Base-by-base conservation (phyloP, 2,888 invertebrate species). In the Gandaritis pyraliata region DNA sequence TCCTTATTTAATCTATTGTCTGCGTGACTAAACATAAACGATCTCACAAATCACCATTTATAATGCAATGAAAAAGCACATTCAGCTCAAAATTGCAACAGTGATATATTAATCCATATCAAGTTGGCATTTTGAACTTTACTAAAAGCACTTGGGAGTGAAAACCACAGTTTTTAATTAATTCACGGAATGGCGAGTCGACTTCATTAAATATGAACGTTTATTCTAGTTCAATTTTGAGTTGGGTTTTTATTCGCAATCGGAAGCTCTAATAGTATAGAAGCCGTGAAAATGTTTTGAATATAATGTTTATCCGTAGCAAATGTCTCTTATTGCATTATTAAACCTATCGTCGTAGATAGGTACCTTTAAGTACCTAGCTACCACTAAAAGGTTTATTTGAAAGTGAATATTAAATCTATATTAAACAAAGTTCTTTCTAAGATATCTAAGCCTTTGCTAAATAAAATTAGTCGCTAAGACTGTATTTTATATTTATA, bases 41-140 rank as follows among this genome's bases (percentile, higher is more conserved):
- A 23, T 23, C 3, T 23, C 23, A 23, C 23, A 23, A 23, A 6
- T 33, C 8, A 8, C 5, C 33, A 1, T 33, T 11, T 11, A 8
- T 5, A 0, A 33, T 33, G 33, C 33, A 33, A 33, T 33, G 33
- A 33, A 43, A 51, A 50, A 50, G 38, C n/a, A n/a, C 5, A 57
- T 49, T 47, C 15, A 12, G 10, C 41, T 33, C 38, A 46, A 57
- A 63, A 61, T 41, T 66, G 65, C 61, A 65, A 66, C 67, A 65
- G 59, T 65, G 66, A 61, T 64, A 60, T 54, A 46, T 54, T 61
- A 64, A 66, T 57, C 62, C 61, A 54, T 72, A 65, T 57, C 58
- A 58, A 64, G 50, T 50, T 56, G 48, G 55, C 61, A 66, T 65
- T 72, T 66, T 71, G 69, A 73, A 69, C 64, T 72, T 73, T 62